Evolutionary conservation across 2,797 vertebrate species (phyloP), one percentile per base, ranked within the genome.

Genomic region (Centropyge bicolor): DNA sequence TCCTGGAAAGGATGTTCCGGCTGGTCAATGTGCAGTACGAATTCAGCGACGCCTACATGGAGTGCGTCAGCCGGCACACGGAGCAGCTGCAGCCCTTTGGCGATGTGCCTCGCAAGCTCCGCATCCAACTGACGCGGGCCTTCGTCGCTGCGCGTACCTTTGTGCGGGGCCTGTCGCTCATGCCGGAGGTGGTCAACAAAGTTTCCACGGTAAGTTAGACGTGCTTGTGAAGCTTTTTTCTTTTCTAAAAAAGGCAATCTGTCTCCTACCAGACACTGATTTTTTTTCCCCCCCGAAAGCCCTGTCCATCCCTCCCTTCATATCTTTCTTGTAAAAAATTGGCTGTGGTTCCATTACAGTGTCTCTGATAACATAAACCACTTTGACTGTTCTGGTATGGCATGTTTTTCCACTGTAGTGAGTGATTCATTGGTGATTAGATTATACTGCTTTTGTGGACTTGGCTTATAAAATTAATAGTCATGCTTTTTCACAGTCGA

Each of bases 61-160:
- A 98, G 85, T 99, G 98, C 0, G 97, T 99, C 87, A 98, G 97
- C 94, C 97, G 93, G 54, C 96, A 98, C 88, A 98, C 97, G 0
- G 98, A 99, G 79, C 96, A 99, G 94, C 95, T 99, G 62, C 97
- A 97, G 88, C 98, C 98, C 1, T 99, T 99, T 0, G 98, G 98
- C 16, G 98, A 99, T 0, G 97, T 99, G 70, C 98, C 98, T 0
- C 96, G 98, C 22, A 99, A 99, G 79, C 95, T 99, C 38, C 97
- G 97, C 82, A 94, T 98, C 4, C 98, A 99, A 81, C 95, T 99
- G 70, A 97, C 95, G 0, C 95, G 98, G 0, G 95, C 98, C 0
- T 99, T 99, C 0, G 95, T 99, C 3, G 97, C 97, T 0, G 96
- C 97, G 0, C 97, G 98, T 55, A 97, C 97, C 43, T 99, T 99